These are phyloP conservation scores for Mohoua ochrocephala DNA, from an alignment of 2,113 vertebrate species.

Conservation along the genomic window DNA sequence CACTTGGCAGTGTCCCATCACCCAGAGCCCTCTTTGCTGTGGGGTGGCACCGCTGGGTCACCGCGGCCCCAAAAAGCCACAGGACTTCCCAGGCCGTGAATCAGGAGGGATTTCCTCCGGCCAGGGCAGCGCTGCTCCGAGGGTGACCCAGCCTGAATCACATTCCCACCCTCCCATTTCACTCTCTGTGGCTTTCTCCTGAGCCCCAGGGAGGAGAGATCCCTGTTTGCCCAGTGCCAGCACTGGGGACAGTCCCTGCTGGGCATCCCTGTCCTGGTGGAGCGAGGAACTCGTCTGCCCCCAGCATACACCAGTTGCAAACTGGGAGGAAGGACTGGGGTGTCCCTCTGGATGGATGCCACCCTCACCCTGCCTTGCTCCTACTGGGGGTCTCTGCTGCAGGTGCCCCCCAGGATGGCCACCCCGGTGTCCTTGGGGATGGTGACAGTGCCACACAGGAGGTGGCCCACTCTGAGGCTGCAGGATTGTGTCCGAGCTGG, in stretches of 20 bases:
- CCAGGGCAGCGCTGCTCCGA: not conserved
- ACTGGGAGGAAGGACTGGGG: not conserved
- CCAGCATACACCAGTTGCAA: not conserved
- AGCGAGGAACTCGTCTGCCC: fast-evolving
- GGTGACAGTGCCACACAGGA: not conserved
- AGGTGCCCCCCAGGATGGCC: not conserved
- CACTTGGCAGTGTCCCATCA: not conserved
- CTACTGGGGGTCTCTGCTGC: not conserved
- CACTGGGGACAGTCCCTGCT: not conserved
- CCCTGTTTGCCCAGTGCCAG: not conserved
- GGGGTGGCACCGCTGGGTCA: not conserved
- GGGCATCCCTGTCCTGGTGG: fast-evolving
- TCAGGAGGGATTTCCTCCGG: not conserved
- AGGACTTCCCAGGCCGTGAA: not conserved
- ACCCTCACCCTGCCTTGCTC: not conserved
- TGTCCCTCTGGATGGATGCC: not conserved
- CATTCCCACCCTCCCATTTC: not conserved
- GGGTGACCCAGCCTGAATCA: slow-evolving; percentile 18
- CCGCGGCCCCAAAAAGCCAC: not conserved
- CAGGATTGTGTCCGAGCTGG: fast-evolving
- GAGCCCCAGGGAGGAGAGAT: not conserved
- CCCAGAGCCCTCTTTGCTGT: not conserved
- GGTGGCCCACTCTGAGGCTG: not conserved
- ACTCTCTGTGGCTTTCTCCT: not conserved
- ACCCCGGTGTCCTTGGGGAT: not conserved